Conservation (phyloP, 2,797 vertebrate genomes). For the Fistularia commersonii region DNA sequence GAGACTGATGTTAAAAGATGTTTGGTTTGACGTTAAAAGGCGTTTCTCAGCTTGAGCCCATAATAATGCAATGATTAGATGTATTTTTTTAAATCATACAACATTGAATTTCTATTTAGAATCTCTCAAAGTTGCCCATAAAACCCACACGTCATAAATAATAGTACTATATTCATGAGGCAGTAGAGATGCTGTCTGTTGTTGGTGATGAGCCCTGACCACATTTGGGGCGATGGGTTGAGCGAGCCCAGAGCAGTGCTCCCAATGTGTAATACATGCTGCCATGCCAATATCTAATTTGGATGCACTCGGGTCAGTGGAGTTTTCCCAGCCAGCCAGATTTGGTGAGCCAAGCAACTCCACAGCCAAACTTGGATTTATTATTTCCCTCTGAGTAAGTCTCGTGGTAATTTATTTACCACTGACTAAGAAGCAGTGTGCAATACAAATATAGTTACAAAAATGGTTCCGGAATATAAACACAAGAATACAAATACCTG, state of each 20-base stretch:
- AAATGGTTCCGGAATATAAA: conserved; percentile 4
- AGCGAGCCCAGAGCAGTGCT: conserved; percentile 55
- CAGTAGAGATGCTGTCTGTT: conserved; percentile 51
- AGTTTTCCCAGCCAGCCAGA: conserved; percentile 48
- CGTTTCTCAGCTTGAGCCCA: too few species aligned
- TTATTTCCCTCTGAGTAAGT: conserved; percentile 43
- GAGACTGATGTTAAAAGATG: conserved; percentile 34
- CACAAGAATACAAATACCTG: conserved; percentile 2
- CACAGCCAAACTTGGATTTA: conserved; percentile 53
- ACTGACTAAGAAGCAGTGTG: conserved; percentile 20
- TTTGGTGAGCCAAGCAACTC: conserved; percentile 38
- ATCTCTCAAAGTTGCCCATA: conserved; percentile 20
- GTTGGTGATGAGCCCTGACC: conserved; percentile 52
- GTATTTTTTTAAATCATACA: conserved; percentile 27
- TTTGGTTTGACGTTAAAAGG: too few species aligned
- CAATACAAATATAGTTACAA: conserved; percentile 15
- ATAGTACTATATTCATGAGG: conserved; percentile 45
- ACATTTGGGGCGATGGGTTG: conserved; percentile 61
- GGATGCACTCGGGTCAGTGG: conserved; percentile 64
- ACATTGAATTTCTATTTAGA: conserved; percentile 22
- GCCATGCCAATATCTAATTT: conserved; percentile 69
- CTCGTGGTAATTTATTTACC: conserved; percentile 30
- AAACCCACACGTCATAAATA: conserved; percentile 14
- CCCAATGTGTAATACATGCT: conserved; percentile 59
- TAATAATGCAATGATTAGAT: conserved; percentile 22